phyloP scores from a whole-genome alignment of 1,140 invertebrate species.

The Trachelipus rathkii region DNA sequence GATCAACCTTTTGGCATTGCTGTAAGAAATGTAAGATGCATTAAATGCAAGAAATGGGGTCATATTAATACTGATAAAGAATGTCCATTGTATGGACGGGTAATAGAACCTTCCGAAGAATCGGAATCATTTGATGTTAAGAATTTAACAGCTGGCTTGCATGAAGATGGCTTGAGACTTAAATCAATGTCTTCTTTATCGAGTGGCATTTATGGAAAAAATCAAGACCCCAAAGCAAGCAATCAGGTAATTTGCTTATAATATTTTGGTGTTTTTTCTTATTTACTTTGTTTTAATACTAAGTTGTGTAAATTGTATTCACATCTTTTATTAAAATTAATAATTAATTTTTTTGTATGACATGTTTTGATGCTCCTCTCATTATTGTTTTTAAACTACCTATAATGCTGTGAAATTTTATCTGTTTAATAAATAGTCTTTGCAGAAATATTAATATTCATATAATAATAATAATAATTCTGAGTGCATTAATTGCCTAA shows the following conservation, averaged over 20 bases:
- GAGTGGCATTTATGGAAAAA: constrained; percentile 55
- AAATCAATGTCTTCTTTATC: constrained; percentile 67
- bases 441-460: too few relatives aligned
- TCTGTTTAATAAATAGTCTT: too few relatives aligned
- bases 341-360: too few relatives aligned
- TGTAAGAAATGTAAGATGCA: constrained; percentile 94
- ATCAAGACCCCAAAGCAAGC: constrained; percentile 32
- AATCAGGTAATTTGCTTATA: constrained; percentile 26
- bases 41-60: constrained; percentile 99
- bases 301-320: too few relatives aligned
- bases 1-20: constrained; percentile 99
- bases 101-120: constrained; percentile 56
- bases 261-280: too few relatives aligned
- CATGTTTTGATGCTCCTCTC: too few relatives aligned
- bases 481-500: too few relatives aligned
- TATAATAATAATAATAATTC: too few relatives aligned
- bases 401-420: too few relatives aligned
- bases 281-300: too few relatives aligned
- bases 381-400: too few relatives aligned
- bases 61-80: constrained; percentile 98
- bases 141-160: constrained; percentile 80
- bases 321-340: too few relatives aligned
- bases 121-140: constrained; percentile 52
- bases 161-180: constrained; percentile 82
- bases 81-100: constrained; percentile 86